A percentile compares a stretch with the other conserved stretches of the same genome.
These are phyloP conservation scores for Netelia fuscicornis DNA, from an alignment of 2,888 invertebrate genomes.

Conservation along the genomic window DNA sequence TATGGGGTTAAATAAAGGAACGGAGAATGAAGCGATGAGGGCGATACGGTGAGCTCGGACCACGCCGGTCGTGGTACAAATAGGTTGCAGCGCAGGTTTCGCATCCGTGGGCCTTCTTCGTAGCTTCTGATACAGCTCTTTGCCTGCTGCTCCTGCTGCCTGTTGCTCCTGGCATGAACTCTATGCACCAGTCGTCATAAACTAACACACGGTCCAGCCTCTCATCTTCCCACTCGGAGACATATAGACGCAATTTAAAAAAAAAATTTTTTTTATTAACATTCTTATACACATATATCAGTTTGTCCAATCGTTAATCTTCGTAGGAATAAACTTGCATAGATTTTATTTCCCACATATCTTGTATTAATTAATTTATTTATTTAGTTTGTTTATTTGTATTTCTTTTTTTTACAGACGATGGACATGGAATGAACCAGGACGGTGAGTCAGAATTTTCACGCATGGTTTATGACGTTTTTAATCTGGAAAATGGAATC, in stretches of 20 bases:
- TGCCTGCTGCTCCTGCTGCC: slow-evolving; percentile 35
- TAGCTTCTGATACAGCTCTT: slow-evolving; percentile 54
- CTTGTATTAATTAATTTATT: slow-evolving; percentile 21
- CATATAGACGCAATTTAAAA: slow-evolving; percentile 6
- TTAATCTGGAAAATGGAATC: slow-evolving; percentile 31
- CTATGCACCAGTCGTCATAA: slow-evolving; percentile 76
- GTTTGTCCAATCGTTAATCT: slow-evolving; percentile 4
- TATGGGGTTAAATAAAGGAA: slow-evolving; percentile 83
- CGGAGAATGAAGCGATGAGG: slow-evolving; percentile 70
- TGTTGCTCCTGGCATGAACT: slow-evolving; percentile 61
- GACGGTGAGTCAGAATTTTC: slow-evolving; percentile 80
- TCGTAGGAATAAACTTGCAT: not conserved
- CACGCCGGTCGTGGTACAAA: slow-evolving; percentile 77
- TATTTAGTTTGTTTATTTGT: slow-evolving; percentile 57
- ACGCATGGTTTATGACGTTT: slow-evolving; percentile 3
- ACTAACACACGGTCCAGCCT: slow-evolving; percentile 72
- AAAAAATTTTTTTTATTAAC: slow-evolving; percentile 35
- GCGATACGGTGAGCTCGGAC: slow-evolving; percentile 79
- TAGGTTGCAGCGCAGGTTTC: slow-evolving; percentile 78
- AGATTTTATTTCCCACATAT: not conserved
- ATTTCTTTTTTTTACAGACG: slow-evolving; percentile 77
- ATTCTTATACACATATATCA: slow-evolving; percentile 3
- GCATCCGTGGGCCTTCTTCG: slow-evolving; percentile 70
- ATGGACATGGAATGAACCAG: slow-evolving; percentile 83
- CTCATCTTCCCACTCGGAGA: slow-evolving; percentile 56